phyloP scores from a whole-genome alignment of 2,797 vertebrate species.

The Enteromius argenteus region DNA sequence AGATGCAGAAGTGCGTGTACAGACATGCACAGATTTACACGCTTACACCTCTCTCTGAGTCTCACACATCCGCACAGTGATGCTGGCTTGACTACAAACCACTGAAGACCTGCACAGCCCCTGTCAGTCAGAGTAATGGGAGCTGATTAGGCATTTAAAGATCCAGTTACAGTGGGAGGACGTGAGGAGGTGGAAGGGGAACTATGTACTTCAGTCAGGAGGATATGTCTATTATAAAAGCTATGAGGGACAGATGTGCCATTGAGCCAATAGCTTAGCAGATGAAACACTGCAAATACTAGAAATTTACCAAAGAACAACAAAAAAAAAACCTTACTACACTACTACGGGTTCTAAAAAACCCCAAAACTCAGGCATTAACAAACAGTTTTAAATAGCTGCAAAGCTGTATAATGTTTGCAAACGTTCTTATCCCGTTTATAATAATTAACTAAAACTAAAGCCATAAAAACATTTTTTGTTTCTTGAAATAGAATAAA shows the following conservation, averaged over 20 bases:
- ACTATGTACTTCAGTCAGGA: neutral
- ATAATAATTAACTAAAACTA: neutral
- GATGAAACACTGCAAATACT: neutral
- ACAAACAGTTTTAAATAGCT: neutral
- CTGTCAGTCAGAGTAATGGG: constrained; percentile 70
- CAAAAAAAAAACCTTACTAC: no score
- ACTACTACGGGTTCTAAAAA: neutral
- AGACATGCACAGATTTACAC: constrained; percentile 28
- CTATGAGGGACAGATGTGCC: neutral
- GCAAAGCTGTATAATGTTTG: neutral
- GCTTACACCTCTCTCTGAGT: neutral
- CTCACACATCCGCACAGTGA: constrained; percentile 18
- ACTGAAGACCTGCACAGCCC: constrained; percentile 59
- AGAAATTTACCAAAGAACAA: neutral
- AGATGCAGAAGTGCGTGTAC: neutral
- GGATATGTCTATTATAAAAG: no score
- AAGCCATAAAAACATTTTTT: neutral
- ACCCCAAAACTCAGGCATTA: neutral
- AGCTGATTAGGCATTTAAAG: constrained; percentile 67
- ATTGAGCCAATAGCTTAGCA: neutral
- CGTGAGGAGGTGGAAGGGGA: constrained; percentile 1
- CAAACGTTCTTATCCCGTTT: neutral
- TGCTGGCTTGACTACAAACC: constrained; percentile 8
- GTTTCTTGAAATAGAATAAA: neutral
- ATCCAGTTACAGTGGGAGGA: constrained; percentile 64